A percentile compares a stretch with the other conserved stretches of the same genome.
Conservation (phyloP, 2,797 vertebrate species). For the Hippocampus kuda region DNA sequence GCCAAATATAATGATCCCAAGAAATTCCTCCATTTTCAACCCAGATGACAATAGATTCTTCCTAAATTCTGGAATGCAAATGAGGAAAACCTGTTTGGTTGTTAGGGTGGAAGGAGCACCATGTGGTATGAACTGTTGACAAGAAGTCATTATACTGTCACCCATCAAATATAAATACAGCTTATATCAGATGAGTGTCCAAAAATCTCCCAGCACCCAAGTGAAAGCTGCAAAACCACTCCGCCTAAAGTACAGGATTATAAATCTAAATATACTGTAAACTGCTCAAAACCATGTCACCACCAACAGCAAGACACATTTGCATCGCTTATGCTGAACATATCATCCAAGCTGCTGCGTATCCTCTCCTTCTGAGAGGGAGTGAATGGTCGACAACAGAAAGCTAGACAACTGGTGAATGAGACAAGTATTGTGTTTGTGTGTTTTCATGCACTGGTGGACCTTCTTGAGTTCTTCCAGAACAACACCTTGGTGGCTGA, state of each 20-base stretch:
- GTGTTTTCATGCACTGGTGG: neutral
- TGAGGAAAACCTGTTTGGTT: neutral
- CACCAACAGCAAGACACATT: neutral
- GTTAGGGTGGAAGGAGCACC: neutral
- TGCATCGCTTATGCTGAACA: neutral
- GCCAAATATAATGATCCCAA: neutral
- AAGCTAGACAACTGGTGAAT: neutral
- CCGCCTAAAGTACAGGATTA: constrained; percentile 18
- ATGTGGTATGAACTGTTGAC: neutral
- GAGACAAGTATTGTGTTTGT: neutral
- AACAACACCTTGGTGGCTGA: neutral
- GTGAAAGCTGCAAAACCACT: constrained; percentile 22
- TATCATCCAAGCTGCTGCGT: constrained; percentile 8
- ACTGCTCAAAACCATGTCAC: constrained; percentile 15
- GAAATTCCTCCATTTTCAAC: neutral
- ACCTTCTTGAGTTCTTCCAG: neutral
- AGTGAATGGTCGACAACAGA: constrained; percentile 23
- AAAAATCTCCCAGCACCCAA: constrained; percentile 9
- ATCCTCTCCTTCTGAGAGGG: constrained; percentile 29
- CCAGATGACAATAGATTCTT: neutral
- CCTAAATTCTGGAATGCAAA: too few relatives aligned
- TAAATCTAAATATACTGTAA: constrained; percentile 30
- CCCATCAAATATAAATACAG: constrained; percentile 16
- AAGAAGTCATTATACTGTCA: constrained; percentile 10
- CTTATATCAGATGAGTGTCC: constrained; percentile 20